Base-by-base conservation (phyloP, 2,888 invertebrate species). In the Watsonalla binaria region DNA sequence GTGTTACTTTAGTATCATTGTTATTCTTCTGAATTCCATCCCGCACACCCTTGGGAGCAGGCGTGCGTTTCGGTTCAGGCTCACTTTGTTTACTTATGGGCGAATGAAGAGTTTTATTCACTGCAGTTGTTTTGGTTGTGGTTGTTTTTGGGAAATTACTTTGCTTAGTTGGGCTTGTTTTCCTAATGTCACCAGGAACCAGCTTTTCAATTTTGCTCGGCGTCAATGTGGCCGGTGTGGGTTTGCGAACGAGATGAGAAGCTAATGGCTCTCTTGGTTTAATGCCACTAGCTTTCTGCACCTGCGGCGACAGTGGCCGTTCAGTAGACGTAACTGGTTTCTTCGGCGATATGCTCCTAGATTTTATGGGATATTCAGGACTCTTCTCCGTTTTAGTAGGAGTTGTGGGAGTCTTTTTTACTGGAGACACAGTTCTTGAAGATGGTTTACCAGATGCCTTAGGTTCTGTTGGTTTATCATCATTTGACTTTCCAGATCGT, bases 1-100 rank as follows among this genome's bases (percentile, higher is more conserved):
- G 87, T 5, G 85, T 88, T 46, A 92, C 87, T 76, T 92, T 92
- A 15, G 68, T 58, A 46, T 92, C 91, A 14, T 57, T 57, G 50
- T 84, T 83, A 64, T 82, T 88, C 58, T 80, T 92, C 47, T 86
- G 77, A 14, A 73, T 77, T 5, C 78, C 74, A 45, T 86, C 84
- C 63, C 77, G 78, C 8, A 70, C 53, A 0, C 80, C 80, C 63
- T 90, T 88, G 8, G 84, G 76, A 14, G 85, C 84, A 0, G 84
- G 78, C 7, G 60, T 54, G 45, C 74, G 76, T 56, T 78, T 86
- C 2, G 76, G 74, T 6, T 92, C 90, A 0, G 79, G 60, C 50
- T 86, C 86, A 14, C 42, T 58, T 14, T 58, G 54, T 58, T 74
- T 84, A 51, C 58, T 66, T 15, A 69, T 58, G 7, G 68, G 58